Conservation (phyloP, 92 coral and sea anemone species). For the Montipora capitata region DNA sequence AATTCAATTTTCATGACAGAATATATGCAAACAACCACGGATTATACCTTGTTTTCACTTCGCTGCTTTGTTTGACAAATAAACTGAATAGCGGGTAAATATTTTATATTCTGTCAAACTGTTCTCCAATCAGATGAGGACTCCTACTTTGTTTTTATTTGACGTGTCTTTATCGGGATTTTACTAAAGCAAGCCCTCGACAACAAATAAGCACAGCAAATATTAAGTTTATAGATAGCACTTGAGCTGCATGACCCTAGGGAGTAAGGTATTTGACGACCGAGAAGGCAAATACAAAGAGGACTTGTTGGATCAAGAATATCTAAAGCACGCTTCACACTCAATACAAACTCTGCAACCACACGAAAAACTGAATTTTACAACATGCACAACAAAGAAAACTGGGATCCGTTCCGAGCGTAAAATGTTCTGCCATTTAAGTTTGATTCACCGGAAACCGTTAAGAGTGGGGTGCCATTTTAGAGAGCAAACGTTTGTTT, state of each 20-base stretch:
- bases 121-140: background rate
- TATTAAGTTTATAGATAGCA: background rate
- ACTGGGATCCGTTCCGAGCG: too few relatives aligned
- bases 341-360: background rate
- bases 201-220: background rate
- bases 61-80: background rate
- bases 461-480: too few relatives aligned
- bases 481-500: too few relatives aligned
- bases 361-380: background rate
- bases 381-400: background rate
- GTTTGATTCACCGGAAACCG: too few relatives aligned
- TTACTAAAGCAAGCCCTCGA: background rate
- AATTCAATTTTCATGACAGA: background rate
- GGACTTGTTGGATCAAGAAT: background rate
- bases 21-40: background rate
- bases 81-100: conserved; percentile 1
- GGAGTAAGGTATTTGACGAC: background rate
- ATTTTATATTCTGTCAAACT: background rate
- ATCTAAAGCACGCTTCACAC: background rate
- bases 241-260: background rate
- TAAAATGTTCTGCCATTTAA: too few relatives aligned
- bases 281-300: background rate
- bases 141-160: background rate
- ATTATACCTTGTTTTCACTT: background rate
- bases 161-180: background rate